phyloP scores from a whole-genome alignment of 2,113 vertebrate genomes.

The Ifrita kowaldi region DNA sequence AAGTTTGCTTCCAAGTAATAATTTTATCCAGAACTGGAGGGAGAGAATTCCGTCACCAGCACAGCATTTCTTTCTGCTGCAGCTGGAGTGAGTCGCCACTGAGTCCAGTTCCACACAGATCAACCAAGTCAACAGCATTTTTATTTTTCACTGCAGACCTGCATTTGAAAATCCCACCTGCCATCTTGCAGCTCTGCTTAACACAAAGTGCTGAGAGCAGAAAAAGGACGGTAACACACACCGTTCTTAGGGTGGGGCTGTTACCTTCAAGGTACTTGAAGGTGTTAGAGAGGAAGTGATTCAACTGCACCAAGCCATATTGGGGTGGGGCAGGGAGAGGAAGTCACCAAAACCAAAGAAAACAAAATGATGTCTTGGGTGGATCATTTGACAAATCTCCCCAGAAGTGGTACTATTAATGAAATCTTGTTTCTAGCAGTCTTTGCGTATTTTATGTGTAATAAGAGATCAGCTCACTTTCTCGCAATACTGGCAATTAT shows the following conservation, averaged over 20 bases:
- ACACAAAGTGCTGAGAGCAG: neutral
- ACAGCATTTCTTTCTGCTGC: neutral
- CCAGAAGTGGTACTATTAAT: neutral
- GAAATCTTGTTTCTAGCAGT: neutral
- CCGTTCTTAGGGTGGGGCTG: neutral
- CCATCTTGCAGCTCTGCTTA: neutral
- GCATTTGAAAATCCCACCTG: neutral
- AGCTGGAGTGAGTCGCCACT: neutral
- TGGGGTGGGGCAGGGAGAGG: rapidly evolving
- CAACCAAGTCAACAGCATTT: rapidly evolving
- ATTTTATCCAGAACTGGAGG: neutral
- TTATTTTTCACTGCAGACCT: neutral
- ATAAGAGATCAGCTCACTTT: neutral
- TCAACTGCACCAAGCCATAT: neutral
- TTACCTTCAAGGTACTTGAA: neutral
- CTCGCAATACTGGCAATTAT: neutral
- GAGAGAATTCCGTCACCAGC: neutral
- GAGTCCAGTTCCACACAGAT: neutral
- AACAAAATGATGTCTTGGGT: neutral
- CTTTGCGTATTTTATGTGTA: neutral
- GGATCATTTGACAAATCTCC: neutral
- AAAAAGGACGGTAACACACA: neutral
- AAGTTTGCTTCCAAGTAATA: neutral
- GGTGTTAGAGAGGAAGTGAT: neutral
- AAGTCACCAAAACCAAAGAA: neutral